Percentiles rank a stretch among this genome's conserved stretches.
Evolutionary conservation across 2,888 invertebrate genomes (phyloP).

Genomic region (Strigamia maritima): DNA sequence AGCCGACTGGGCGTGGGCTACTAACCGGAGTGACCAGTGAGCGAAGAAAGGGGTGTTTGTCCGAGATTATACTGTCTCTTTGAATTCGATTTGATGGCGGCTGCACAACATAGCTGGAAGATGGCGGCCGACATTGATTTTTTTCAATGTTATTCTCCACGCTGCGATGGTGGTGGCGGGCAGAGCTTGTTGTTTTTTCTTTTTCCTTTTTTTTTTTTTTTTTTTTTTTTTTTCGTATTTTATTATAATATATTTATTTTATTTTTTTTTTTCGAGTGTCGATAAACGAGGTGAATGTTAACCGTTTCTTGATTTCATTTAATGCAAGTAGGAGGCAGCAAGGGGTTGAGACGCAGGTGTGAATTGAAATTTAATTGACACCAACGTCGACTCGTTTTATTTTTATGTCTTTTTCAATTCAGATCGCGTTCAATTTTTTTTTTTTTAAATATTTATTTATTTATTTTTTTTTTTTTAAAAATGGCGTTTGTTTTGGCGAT

Average conservation of each 20-base stretch:
- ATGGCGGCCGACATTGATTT: slow-evolving; percentile 28
- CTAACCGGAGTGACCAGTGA: slow-evolving; percentile 25
- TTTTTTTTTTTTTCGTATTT: background rate
- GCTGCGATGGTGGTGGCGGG: background rate
- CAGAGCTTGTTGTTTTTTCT: background rate
- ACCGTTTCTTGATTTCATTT: slow-evolving; percentile 30
- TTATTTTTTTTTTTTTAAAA: background rate
- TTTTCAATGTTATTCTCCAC: background rate
- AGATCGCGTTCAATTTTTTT: background rate
- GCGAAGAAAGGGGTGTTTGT: background rate
- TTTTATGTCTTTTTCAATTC: slow-evolving; percentile 18
- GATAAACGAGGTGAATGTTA: slow-evolving; percentile 15
- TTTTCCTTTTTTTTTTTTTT: background rate
- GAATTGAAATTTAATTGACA: slow-evolving; percentile 28
- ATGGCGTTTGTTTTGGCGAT: slow-evolving; percentile 25
- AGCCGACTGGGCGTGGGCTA: slow-evolving; percentile 27
- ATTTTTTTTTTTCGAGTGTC: background rate
- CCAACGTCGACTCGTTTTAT: background rate
- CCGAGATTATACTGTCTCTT: no score
- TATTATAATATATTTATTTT: background rate
- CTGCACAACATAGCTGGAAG: background rate
- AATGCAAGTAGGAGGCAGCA: background rate
- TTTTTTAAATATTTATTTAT: background rate
- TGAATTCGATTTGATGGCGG: background rate
- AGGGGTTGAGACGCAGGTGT: slow-evolving; percentile 32